Evolutionary conservation across 2,113 vertebrate species (phyloP), one percentile per base, ranked within the genome.

Genomic region (Carassius gibelio): DNA sequence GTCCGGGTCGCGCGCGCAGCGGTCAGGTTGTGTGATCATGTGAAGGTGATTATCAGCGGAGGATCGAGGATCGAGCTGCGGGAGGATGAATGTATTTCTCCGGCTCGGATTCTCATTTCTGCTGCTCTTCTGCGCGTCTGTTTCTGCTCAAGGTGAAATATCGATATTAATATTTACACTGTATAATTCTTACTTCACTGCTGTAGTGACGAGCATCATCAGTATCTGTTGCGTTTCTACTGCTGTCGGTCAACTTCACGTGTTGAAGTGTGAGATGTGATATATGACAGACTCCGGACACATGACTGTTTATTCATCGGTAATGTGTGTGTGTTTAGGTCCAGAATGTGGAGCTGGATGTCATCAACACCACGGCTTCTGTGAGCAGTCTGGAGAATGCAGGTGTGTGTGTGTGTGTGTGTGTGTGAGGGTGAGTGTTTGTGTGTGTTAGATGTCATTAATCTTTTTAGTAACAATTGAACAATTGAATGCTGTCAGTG

Each of bases 311-410:
- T 79, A 23, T 34, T 38, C 23, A 38, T 26, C 21, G 13, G 4
- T 34, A 48, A 23, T 62, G 59, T 62, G n/a, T 62, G 61, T 61
- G 21, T 61, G 21, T 68, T 21, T 62, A 97, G 97, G 94, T 2
- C 88, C 95, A 93, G 95, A 92, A 75, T 99, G 98, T 91, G 92
- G 87, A 75, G 91, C 92, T 19, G 94, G 93, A 85, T 99, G 98
- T 89, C 95, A 95, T 91, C 96, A 42, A 42, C 38, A 42, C 38
- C 38, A 96, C 87, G 97, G 97, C 86, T 94, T 96, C 91, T 99
- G 97, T 93, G 95, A 95, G 86, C 93, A 93, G 90, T 91, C 94
- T 72, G 94, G 93, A 87, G 95, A 96, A 91, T 99, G 97, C 97
- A 99, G 97, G 98, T 98, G 96, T 82, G 83, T 85, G 62, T 83